phyloP scores from a whole-genome alignment of 2,797 vertebrate genomes.

The Kryptopterus vitreolus region DNA sequence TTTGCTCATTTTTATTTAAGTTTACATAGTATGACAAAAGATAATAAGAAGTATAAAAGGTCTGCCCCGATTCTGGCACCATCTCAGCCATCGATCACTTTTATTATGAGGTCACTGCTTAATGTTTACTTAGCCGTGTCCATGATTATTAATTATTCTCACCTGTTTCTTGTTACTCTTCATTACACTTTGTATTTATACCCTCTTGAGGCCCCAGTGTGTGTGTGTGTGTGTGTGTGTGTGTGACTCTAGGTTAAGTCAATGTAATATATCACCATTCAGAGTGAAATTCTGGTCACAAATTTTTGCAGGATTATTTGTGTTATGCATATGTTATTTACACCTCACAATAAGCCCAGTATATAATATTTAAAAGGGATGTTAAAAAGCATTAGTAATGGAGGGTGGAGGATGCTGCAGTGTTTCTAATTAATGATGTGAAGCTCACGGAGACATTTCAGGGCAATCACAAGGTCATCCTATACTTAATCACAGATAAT shows the following conservation, averaged over 20 bases:
- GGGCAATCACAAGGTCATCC: constrained; percentile 9
- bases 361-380: too few relatives aligned
- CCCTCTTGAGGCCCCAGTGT: neutral
- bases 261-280: neutral
- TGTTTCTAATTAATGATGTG: neutral
- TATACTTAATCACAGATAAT: constrained; percentile 12
- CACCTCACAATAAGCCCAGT: neutral
- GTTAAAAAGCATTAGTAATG: neutral
- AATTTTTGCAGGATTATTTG: neutral
- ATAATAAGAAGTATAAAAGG: neutral
- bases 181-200: constrained; percentile 3
- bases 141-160: constrained; percentile 8
- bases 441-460: neutral
- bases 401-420: neutral
- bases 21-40: neutral
- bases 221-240: neutral
- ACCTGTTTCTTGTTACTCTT: neutral
- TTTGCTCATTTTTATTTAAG: neutral
- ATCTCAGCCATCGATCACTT: neutral
- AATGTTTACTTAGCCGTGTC: neutral
- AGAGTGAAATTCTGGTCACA: neutral
- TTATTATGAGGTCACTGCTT: constrained; percentile 5
- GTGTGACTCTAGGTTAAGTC: too few relatives aligned
- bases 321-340: too few relatives aligned
- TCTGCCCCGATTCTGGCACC: constrained; percentile 11